Base-by-base conservation (phyloP, 35 echinoderm and acorn worm genomes). In the Ptychodera flava region DNA sequence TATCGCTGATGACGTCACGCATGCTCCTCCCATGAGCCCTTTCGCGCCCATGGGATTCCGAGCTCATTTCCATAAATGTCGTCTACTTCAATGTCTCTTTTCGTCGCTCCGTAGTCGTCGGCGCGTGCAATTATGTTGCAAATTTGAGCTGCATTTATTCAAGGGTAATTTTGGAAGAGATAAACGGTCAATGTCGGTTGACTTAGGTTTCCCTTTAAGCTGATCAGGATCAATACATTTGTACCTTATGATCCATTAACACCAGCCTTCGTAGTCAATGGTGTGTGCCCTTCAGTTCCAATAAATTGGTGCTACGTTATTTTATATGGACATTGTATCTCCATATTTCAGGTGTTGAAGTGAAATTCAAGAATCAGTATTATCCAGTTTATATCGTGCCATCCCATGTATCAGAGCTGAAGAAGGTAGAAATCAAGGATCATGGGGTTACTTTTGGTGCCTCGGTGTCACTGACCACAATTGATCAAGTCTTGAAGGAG, bases 321-420 rank as follows among this genome's bases (percentile, higher is more conserved):
- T n/a, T n/a, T n/a, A n/a, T n/a, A n/a, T n/a, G n/a, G n/a, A n/a
- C n/a, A n/a, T n/a, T 1, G 22, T 31, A 10, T 22, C 82, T 84
- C 30, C 36, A 38, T 52, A 33, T 37, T 16, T 6, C 33, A 93
- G 92, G 92, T 86, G 83, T 93, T 90, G 92, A 93, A 86, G 83
- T 93, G 16, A 93, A 90, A 53, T 90, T 90, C 33, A 90, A 90
- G 78, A 78, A 93, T 29, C 85, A 82, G 79, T 77, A 77, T 15
- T 90, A 93, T 37, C 85, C 92, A 15, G 83, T 93, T 33, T 37
- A 90, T 22, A 83, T 93, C 29, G 34, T 31, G 31, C 79, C 83
- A 33, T 87, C 36, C 29, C 88, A 90, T 81, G 76, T 93, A n/a
- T 85, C 84, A 0, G 92, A 93, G n/a, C 29, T 93, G 36, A 86